phyloP scores from a whole-genome alignment of 2,797 vertebrate genomes.

The Tadarida brasiliensis region DNA sequence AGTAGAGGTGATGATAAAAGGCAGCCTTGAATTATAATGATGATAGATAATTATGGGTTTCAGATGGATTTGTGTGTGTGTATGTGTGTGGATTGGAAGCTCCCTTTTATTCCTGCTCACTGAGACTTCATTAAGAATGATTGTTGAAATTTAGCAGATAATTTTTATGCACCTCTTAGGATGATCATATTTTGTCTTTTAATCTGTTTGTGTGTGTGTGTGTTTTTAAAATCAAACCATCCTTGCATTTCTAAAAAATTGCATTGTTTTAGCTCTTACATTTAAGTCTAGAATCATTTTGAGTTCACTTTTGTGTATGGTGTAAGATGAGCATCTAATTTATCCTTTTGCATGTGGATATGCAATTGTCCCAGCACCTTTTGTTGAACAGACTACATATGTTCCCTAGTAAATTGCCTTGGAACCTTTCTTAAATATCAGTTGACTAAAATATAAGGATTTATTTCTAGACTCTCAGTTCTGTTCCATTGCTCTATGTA shows the following conservation, averaged over 20 bases:
- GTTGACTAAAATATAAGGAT: not conserved
- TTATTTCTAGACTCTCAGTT: too few relatives aligned
- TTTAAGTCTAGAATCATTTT: too few relatives aligned
- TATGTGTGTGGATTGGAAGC: not conserved
- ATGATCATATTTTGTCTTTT: not conserved
- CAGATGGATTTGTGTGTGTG: not conserved
- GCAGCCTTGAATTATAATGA: not conserved
- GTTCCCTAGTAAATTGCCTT: not conserved
- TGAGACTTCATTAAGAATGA: not conserved
- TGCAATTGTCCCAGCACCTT: not conserved
- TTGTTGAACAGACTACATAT: not conserved
- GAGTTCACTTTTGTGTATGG: too few relatives aligned
- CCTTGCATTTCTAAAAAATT: too few relatives aligned
- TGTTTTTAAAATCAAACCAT: not conserved
- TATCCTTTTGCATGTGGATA: too few relatives aligned
- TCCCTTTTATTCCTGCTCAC: not conserved
- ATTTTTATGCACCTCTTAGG: not conserved
- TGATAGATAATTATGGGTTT: not conserved
- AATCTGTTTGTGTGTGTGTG: not conserved
- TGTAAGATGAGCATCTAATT: too few relatives aligned
- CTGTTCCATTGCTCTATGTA: too few relatives aligned
- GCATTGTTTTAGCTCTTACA: too few relatives aligned
- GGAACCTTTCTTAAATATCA: not conserved
- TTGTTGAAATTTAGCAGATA: not conserved
- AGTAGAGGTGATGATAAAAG: not conserved